Percentiles rank a stretch among this genome's conserved stretches.
These are phyloP conservation scores for Calameuta pallipes DNA, from an alignment of 2,888 invertebrate species.

Conservation along the genomic window DNA sequence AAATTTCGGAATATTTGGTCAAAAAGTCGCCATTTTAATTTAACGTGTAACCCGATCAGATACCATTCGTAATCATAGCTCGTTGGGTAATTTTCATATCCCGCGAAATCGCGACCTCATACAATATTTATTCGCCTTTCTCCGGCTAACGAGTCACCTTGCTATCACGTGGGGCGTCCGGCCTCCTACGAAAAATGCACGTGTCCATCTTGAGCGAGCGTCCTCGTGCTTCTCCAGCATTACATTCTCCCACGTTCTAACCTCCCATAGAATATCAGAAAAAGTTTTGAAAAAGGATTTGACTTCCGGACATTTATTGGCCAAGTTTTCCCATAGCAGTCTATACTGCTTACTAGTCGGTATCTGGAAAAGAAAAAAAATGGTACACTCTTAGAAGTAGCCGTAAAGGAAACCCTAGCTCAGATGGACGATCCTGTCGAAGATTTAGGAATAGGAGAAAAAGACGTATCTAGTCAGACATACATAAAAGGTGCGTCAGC, in stretches of 20 bases:
- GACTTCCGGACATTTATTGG: neutral
- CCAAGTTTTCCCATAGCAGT: neutral
- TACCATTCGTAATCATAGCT: neutral
- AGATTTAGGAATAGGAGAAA: neutral
- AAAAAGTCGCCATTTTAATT: neutral
- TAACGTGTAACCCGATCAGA: neutral
- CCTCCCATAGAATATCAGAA: neutral
- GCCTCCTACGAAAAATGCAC: neutral
- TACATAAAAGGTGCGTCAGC: neutral
- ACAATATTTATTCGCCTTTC: conserved; percentile 5
- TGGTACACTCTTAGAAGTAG: neutral
- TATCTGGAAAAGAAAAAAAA: neutral
- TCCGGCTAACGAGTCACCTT: neutral
- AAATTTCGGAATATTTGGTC: neutral
- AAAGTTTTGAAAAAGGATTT: neutral
- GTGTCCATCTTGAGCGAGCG: neutral
- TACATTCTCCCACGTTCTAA: neutral
- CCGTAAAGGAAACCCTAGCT: neutral
- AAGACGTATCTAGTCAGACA: neutral
- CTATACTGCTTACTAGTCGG: neutral
- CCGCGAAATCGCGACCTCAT: neutral
- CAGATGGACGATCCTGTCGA: neutral
- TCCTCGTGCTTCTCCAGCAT: neutral
- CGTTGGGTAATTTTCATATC: neutral
- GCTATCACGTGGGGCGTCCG: neutral